These are phyloP conservation scores for Xylocopa sonorina DNA, from an alignment of 1,140 invertebrate species.

Conservation along the genomic window DNA sequence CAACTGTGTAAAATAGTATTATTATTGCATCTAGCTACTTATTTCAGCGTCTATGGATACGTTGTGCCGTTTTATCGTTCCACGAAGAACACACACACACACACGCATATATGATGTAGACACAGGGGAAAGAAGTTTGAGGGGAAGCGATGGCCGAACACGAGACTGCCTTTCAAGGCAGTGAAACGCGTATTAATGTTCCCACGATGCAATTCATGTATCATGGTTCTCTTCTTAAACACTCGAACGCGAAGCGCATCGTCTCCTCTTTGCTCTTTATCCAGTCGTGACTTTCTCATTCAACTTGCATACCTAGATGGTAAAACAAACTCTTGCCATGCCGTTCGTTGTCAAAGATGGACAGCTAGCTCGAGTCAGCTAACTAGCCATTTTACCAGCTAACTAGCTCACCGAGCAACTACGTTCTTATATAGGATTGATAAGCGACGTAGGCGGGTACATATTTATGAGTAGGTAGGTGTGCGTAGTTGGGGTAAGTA, in stretches of 20 bases:
- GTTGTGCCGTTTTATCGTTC: background rate
- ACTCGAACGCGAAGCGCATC: too few species aligned
- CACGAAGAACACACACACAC: background rate
- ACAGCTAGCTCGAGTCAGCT: background rate
- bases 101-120: too few species aligned
- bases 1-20: background rate
- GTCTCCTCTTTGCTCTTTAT: too few species aligned
- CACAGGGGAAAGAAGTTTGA: too few species aligned
- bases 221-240: too few species aligned
- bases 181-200: too few species aligned
- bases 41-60: constrained; percentile 2
- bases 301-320: too few species aligned
- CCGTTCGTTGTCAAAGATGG: constrained; percentile 28
- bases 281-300: too few species aligned
- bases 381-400: constrained; percentile 8
- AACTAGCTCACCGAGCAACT: background rate
- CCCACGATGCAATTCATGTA: too few species aligned
- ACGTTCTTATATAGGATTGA: constrained; percentile 6
- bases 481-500: constrained; percentile 3
- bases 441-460: constrained; percentile 23
- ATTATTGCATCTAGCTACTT: background rate
- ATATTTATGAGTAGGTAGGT: constrained; percentile 14
- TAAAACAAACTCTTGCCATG: constrained; percentile 3
- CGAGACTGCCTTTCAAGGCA: too few species aligned
- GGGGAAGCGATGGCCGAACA: too few species aligned